Evolutionary conservation across 2,113 vertebrate species (phyloP).

Genomic region (Passer montanus): DNA sequence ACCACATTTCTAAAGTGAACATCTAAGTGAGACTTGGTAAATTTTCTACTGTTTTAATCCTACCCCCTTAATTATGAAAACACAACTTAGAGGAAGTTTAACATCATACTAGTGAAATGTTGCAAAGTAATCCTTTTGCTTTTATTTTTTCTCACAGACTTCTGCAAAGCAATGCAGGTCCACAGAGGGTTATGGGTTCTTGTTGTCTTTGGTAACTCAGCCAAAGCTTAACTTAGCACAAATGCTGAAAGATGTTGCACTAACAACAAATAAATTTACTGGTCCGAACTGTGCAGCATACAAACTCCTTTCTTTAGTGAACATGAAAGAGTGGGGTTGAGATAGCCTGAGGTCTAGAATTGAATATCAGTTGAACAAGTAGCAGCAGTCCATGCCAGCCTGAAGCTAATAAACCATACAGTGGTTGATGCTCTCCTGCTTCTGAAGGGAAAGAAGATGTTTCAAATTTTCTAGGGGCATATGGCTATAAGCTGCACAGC

Average conservation of each 20-base stretch:
- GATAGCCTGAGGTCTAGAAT: background rate
- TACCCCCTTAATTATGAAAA: background rate
- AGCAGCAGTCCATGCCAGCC: background rate
- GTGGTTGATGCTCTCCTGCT: background rate
- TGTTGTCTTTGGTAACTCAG: background rate
- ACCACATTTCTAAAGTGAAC: background rate
- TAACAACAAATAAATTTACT: background rate
- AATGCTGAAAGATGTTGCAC: background rate
- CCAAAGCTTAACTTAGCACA: background rate
- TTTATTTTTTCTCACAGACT: background rate
- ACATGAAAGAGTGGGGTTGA: background rate
- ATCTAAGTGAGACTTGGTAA: background rate
- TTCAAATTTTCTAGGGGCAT: background rate
- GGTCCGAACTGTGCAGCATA: background rate
- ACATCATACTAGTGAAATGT: background rate
- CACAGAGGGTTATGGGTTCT: background rate
- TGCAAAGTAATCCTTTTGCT: background rate
- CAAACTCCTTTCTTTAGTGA: background rate
- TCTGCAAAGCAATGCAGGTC: background rate
- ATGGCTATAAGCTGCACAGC: rapidly evolving
- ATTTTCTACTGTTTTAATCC: background rate
- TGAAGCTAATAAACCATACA: background rate
- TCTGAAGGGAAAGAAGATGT: background rate
- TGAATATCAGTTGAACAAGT: background rate
- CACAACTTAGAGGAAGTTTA: background rate